Evolutionary conservation across 2,888 invertebrate species (phyloP), one percentile per base, ranked within the genome.

Genomic region (Beris chalybata): DNA sequence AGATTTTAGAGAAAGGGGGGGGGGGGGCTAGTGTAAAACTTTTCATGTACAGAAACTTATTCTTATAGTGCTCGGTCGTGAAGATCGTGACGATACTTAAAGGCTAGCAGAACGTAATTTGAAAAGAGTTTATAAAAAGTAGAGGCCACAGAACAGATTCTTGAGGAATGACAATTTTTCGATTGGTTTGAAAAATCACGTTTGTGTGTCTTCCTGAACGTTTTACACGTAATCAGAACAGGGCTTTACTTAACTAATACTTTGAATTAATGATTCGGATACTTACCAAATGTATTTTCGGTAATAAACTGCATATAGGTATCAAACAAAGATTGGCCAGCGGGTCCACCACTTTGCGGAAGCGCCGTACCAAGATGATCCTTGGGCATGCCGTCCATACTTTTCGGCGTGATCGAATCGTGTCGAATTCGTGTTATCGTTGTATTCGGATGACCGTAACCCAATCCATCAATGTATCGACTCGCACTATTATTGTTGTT

Each of bases 251-350:
- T 22, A 22, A 22, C 22, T 22, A 22, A 22, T 22, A 22, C 22
- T 22, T 22, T 22, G 22, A 22, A 22, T 1, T 22, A 22, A 2
- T 22, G 22, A 22, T 22, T 22, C 22, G 1, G 22, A 22, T 38
- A 75, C 82, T 84, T 77, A 82, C 89, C 86, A 69, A 88, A 87
- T 59, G 90, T 88, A 76, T 91, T 93, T 78, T 93, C 93, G 3
- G 92, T 91, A 74, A 94, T 92, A 75, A 92, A 89, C 78, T 94
- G 93, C 69, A 94, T 84, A 78, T 94, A 94, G 12, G 93, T 93
- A 79, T 94, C 93, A 69, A 94, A 82, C 66, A 94, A 85, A 3
- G 92, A 91, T 4, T 91, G 91, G 53, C 90, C 87, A 61, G 90
- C 86, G 69, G 89, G 85, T 2, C 65, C 76, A 71, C 74, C 76